Conservation (phyloP, 2,113 vertebrate species). For the Pongo abelii region DNA sequence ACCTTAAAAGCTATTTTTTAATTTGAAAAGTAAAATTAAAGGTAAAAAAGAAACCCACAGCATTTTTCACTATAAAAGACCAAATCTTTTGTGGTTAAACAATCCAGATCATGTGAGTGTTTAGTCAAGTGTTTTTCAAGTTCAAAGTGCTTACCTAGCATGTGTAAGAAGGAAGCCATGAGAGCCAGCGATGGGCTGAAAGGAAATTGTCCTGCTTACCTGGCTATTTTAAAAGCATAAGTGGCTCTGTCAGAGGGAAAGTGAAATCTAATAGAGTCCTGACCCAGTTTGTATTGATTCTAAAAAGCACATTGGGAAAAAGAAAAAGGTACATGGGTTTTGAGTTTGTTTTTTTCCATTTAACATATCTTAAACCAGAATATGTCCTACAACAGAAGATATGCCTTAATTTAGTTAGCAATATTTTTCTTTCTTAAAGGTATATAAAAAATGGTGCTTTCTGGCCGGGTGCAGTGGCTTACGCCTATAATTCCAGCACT, state of each 20-base stretch:
- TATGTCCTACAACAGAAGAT: background rate
- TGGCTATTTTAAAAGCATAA: background rate
- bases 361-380: conserved; percentile 24
- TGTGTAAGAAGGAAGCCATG: background rate
- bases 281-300: conserved; percentile 28
- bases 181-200: background rate
- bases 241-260: background rate
- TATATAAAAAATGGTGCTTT: background rate
- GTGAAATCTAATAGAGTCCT: conserved; percentile 1
- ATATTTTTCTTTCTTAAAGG: conserved; percentile 14
- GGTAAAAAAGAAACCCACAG: background rate
- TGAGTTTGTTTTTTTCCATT: background rate
- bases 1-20: background rate
- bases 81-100: conserved; percentile 14
- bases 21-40: conserved; percentile 43
- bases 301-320: background rate
- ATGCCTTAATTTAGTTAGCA: background rate
- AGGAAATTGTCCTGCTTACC: conserved; percentile 19
- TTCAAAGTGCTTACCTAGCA: conserved; percentile 46
- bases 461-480: accelerated
- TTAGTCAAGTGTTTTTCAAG: conserved; percentile 19
- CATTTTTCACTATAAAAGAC: background rate
- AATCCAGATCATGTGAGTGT: background rate
- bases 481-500: too few relatives aligned
- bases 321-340: background rate